Evolutionary conservation across 2,113 vertebrate genomes (phyloP).

Genomic region (Leucopternis melanops): DNA sequence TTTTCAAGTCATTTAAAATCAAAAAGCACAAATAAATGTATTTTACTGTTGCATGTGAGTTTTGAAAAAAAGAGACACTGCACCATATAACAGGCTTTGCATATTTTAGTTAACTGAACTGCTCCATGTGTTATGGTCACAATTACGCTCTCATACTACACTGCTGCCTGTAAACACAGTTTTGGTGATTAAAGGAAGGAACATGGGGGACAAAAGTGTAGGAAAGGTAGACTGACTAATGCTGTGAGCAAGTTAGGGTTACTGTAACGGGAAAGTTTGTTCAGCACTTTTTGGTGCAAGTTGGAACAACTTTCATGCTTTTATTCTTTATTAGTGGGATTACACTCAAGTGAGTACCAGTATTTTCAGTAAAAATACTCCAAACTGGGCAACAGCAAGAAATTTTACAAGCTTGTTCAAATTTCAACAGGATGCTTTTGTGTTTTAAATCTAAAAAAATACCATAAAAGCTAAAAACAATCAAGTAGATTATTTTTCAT

Average conservation of each 20-base stretch:
- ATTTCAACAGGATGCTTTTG: background rate
- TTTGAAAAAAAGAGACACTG: background rate
- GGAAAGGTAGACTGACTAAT: background rate
- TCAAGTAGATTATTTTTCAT: background rate
- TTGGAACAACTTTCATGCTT: background rate
- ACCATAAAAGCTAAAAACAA: background rate
- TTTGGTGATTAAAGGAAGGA: background rate
- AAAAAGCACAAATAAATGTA: background rate
- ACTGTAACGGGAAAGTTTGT: background rate
- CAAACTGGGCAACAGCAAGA: background rate
- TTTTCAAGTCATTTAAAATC: background rate
- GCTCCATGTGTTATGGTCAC: background rate
- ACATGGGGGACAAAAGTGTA: background rate
- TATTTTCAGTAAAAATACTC: background rate
- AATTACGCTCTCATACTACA: background rate
- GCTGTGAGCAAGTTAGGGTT: background rate
- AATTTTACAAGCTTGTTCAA: background rate
- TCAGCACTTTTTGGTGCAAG: background rate
- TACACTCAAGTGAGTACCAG: background rate
- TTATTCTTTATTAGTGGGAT: background rate
- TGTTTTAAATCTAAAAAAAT: background rate
- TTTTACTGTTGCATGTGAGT: background rate
- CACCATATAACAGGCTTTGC: background rate
- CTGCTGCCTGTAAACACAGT: background rate
- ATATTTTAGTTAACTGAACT: background rate